These are phyloP conservation scores for Brachyopa scutellaris DNA, from an alignment of 2,888 invertebrate genomes.

Conservation along the genomic window DNA sequence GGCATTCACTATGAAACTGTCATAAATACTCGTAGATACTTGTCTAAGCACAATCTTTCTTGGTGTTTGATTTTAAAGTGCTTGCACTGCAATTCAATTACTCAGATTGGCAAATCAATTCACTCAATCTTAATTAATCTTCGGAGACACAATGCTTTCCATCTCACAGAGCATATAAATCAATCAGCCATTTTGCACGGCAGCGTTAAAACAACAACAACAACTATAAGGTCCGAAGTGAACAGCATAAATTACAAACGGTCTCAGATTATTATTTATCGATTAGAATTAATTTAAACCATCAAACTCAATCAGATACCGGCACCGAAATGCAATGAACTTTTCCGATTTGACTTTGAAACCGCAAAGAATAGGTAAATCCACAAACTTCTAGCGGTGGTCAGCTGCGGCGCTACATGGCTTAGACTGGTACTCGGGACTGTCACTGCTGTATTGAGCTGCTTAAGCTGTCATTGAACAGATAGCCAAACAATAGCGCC, in stretches of 20 bases:
- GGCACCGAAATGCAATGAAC: conserved; percentile 71
- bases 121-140: conserved; percentile 70
- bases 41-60: too few relatives aligned
- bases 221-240: background rate
- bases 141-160: conserved; percentile 63
- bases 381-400: conserved; percentile 40
- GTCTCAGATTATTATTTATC: conserved; percentile 69
- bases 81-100: too few relatives aligned
- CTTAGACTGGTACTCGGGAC: background rate
- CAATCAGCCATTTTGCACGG: conserved; percentile 48
- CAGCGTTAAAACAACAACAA: conserved; percentile 26
- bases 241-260: conserved; percentile 67
- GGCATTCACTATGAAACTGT: too few relatives aligned
- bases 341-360: conserved; percentile 68
- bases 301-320: conserved; percentile 72
- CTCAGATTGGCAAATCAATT: conserved; percentile 53
- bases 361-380: conserved; percentile 43
- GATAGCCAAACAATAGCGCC: conserved; percentile 70
- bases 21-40: too few relatives aligned
- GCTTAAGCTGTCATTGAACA: conserved; percentile 66
- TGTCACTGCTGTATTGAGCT: conserved; percentile 50
- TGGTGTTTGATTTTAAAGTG: too few relatives aligned
- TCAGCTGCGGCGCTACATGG: conserved; percentile 42
- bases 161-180: conserved; percentile 66
- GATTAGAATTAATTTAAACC: conserved; percentile 72